A percentile compares a stretch with the other conserved stretches of the same genome.
Conservation (phyloP, 2,888 invertebrate genomes). For the Nasonovia ribisnigri region DNA sequence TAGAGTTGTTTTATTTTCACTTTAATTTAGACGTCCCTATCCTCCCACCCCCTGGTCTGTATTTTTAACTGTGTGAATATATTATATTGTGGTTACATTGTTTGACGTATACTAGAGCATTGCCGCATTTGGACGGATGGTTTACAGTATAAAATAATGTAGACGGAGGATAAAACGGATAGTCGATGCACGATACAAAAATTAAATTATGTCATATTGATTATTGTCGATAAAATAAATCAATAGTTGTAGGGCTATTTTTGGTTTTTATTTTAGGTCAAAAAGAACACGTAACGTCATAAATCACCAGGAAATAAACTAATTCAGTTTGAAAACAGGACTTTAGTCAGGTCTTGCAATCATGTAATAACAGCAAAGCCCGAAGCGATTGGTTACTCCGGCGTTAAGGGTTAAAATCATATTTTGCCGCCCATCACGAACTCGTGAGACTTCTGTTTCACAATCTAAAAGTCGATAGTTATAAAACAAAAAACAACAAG, state of each 20-base stretch:
- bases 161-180: not conserved
- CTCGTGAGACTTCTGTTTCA: conserved; percentile 63
- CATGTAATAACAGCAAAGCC: conserved; percentile 7
- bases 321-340: conserved; percentile 45
- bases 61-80: not conserved
- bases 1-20: conserved; percentile 44
- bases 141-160: not conserved
- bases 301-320: conserved; percentile 50
- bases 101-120: not conserved
- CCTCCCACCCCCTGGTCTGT: not conserved
- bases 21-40: not conserved
- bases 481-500: conserved; percentile 24
- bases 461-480: conserved; percentile 38
- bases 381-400: conserved; percentile 30
- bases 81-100: not conserved
- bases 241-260: not conserved
- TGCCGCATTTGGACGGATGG: not conserved
- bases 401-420: conserved; percentile 59
- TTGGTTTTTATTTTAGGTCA: conserved; percentile 29
- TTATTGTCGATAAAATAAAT: not conserved
- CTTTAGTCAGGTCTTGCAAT: conserved; percentile 4
- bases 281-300: conserved; percentile 8
- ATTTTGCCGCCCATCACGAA: conserved; percentile 52
- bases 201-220: not conserved
- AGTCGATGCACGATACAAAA: not conserved